Evolutionary conservation across 2,797 vertebrate genomes (phyloP).

Genomic region (Poecilia picta): DNA sequence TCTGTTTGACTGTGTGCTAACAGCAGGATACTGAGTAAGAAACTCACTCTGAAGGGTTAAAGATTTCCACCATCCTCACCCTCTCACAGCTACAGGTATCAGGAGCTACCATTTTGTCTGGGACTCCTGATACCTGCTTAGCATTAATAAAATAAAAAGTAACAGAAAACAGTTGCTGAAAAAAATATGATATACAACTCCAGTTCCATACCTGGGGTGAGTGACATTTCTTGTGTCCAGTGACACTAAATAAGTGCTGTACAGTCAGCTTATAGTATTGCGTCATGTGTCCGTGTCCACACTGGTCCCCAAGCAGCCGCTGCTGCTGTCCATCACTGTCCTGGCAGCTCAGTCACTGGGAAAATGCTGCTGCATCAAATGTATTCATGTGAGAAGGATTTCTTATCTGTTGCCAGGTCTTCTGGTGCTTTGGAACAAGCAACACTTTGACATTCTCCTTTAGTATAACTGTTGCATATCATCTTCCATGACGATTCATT

Average conservation of each 20-base stretch:
- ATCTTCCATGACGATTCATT: background rate
- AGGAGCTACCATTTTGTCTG: background rate
- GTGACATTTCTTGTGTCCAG: background rate
- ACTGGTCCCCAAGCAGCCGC: background rate
- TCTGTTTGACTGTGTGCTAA: conserved; percentile 30
- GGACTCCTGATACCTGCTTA: background rate
- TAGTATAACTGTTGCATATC: background rate
- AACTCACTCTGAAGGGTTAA: background rate
- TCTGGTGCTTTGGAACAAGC: background rate
- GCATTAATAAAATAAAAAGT: background rate
- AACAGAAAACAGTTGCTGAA: background rate
- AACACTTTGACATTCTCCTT: background rate
- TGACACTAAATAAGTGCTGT: background rate
- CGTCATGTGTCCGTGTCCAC: background rate
- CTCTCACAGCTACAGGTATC: background rate
- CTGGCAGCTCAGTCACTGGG: background rate
- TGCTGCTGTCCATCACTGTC: background rate
- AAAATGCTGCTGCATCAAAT: background rate
- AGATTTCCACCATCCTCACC: background rate
- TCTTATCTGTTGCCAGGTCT: background rate
- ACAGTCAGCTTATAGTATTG: background rate
- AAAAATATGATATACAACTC: background rate
- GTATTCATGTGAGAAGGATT: background rate
- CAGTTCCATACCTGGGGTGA: background rate
- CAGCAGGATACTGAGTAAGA: conserved; percentile 13